These are phyloP conservation scores for Colaptes auratus DNA, from an alignment of 2,113 vertebrate genomes.

Conservation along the genomic window DNA sequence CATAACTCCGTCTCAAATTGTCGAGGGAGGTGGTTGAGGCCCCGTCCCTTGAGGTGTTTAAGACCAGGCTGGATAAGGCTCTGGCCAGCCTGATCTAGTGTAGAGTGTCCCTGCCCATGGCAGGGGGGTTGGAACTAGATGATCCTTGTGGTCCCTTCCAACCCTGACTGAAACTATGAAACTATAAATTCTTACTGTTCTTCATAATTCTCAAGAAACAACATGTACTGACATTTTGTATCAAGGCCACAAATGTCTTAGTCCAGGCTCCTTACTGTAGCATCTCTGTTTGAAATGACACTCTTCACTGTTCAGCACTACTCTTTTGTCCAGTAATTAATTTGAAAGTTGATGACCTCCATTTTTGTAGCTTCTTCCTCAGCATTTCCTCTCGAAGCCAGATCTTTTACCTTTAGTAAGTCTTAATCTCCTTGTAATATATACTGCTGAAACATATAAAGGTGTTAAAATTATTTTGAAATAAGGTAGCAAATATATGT, in stretches of 20 bases:
- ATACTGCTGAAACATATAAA: not conserved
- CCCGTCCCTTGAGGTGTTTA: no score
- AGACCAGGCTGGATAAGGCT: no score
- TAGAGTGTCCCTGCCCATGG: no score
- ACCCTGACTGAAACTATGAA: no score
- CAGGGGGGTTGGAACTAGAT: no score
- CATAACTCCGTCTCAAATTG: not conserved
- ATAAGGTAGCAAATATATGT: not conserved
- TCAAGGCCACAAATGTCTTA: not conserved
- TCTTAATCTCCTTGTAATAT: not conserved
- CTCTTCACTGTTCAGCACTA: not conserved
- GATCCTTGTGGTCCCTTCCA: no score
- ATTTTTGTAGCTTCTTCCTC: not conserved
- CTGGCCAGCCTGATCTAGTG: no score
- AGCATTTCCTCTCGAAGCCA: not conserved
- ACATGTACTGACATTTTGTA: not conserved
- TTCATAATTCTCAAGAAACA: not conserved
- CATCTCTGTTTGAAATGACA: not conserved
- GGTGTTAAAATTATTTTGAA: constrained; percentile 17
- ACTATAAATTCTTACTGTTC: not conserved
- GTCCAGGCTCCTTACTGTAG: not conserved
- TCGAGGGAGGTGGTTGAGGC: no score
- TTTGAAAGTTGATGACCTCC: not conserved
- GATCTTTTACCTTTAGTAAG: not conserved
- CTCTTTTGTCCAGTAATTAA: not conserved